phyloP scores from a whole-genome alignment of 2,797 vertebrate species.

The Sternarchorhynchus goeldii region DNA sequence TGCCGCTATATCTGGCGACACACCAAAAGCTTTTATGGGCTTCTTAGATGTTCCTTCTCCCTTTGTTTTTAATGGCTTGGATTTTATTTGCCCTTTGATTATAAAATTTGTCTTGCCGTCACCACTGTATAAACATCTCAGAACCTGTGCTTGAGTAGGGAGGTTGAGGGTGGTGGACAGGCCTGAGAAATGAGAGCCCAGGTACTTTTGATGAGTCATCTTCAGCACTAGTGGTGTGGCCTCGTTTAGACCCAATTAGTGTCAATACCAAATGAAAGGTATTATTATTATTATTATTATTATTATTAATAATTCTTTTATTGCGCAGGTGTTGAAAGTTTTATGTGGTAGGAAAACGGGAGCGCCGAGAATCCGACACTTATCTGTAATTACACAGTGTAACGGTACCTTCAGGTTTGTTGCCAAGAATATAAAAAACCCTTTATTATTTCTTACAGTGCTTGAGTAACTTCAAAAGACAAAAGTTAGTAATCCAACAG shows the following conservation, averaged over 20 bases:
- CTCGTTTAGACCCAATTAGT: too few species aligned
- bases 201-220: too few species aligned
- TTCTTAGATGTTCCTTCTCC: neutral
- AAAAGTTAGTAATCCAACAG: neutral
- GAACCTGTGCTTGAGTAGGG: neutral
- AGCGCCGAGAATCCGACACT: too few species aligned
- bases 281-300: too few species aligned
- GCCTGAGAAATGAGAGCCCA: neutral
- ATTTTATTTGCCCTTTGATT: conserved; percentile 40
- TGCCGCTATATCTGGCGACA: conserved; percentile 31
- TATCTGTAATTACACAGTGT: neutral
- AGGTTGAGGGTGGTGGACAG: neutral
- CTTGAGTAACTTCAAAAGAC: neutral
- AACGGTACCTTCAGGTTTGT: neutral
- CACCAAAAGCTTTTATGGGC: conserved; percentile 15
- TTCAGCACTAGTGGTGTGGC: too few species aligned
- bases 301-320: too few species aligned
- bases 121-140: conserved; percentile 3
- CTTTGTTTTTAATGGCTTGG: conserved; percentile 34
- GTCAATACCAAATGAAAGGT: too few species aligned
- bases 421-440: neutral
- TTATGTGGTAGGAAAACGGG: too few species aligned
- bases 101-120: conserved; percentile 1
- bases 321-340: too few species aligned
- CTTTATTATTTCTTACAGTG: neutral